Evolutionary conservation across 2,888 invertebrate species (phyloP).

Genomic region (Drymonia ruficornis): DNA sequence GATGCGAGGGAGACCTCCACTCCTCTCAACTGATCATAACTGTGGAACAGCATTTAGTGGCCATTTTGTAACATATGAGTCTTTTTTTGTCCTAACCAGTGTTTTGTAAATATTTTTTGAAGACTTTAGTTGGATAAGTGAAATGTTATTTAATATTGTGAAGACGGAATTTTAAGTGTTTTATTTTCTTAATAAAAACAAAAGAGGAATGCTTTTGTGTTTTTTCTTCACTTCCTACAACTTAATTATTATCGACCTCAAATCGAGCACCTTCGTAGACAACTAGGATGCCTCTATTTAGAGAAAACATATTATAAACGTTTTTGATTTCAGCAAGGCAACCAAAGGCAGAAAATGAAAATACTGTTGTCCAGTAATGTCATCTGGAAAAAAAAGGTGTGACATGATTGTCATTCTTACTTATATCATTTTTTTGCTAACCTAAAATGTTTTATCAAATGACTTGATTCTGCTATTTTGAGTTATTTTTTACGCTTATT

Average conservation of each 20-base stretch:
- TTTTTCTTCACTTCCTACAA: slow-evolving; percentile 9
- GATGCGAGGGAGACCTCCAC: slow-evolving; percentile 67
- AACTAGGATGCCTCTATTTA: slow-evolving; percentile 32
- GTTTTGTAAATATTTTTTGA: slow-evolving; percentile 16
- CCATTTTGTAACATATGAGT: no score
- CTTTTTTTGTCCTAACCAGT: slow-evolving; percentile 13
- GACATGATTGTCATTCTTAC: slow-evolving; percentile 80
- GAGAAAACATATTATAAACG: slow-evolving; percentile 46
- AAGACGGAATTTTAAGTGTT: neutral
- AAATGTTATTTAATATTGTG: slow-evolving; percentile 6
- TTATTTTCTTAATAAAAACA: slow-evolving; percentile 30
- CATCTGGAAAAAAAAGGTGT: slow-evolving; percentile 84
- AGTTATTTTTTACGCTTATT: slow-evolving; percentile 78
- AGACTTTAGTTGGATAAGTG: slow-evolving; percentile 9
- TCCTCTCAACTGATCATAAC: slow-evolving; percentile 60
- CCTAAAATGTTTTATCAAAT: slow-evolving; percentile 85
- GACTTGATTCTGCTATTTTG: slow-evolving; percentile 81
- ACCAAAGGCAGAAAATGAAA: slow-evolving; percentile 69
- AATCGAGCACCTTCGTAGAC: slow-evolving; percentile 12
- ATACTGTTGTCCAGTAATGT: slow-evolving; percentile 80
- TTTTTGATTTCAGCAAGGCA: slow-evolving; percentile 72
- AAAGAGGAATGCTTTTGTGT: slow-evolving; percentile 10
- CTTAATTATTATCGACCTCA: slow-evolving; percentile 15
- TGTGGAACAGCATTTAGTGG: neutral
- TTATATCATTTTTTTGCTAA: slow-evolving; percentile 83